These are phyloP conservation scores for Xestia rhomboidea DNA, from an alignment of 2,888 invertebrate species.

Conservation along the genomic window DNA sequence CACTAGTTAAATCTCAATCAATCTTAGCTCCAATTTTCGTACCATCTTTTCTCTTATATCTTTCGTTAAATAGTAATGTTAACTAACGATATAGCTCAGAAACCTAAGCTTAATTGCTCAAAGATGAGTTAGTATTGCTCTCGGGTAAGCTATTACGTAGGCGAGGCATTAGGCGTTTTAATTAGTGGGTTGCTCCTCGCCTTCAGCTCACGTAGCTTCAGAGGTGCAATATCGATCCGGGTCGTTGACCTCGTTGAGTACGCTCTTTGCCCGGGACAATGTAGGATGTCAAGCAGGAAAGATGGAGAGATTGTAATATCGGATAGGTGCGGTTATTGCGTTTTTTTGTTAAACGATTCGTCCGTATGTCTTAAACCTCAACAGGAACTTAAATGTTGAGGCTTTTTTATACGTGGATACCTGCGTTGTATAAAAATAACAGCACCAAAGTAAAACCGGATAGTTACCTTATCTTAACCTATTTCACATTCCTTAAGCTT, in stretches of 20 bases:
- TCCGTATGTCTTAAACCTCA: neutral
- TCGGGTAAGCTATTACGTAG: conserved; percentile 34
- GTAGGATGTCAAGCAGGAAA: conserved; percentile 11
- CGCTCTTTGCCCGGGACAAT: conserved; percentile 6
- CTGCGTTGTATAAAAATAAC: too few species aligned
- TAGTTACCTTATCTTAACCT: neutral
- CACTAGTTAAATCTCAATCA: neutral
- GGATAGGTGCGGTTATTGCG: neutral
- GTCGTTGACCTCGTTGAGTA: conserved; percentile 63
- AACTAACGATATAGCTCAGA: neutral
- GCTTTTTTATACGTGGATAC: neutral
- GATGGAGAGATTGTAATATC: neutral
- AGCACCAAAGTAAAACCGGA: too few species aligned
- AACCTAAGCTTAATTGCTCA: conserved; percentile 23
- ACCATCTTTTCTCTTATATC: neutral
- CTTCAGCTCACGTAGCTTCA: conserved; percentile 15
- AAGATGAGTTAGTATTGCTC: conserved; percentile 32
- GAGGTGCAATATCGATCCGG: conserved; percentile 75
- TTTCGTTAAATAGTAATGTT: neutral
- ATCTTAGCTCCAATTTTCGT: neutral
- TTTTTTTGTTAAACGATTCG: neutral
- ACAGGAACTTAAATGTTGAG: neutral
- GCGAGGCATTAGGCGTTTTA: conserved; percentile 28
- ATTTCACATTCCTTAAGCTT: neutral
- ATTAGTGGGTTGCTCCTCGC: conserved; percentile 35